A percentile compares a stretch with the other conserved stretches of the same genome.
These are phyloP conservation scores for human (Homo sapiens) DNA, from an alignment of 2,113 vertebrate species.

Conservation along the genomic window GRCh38 chr5:89954501-89955000, in stretches of 20 bases:
- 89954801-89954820: conserved; percentile 47
- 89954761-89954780: conserved; percentile 39
- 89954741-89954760: conserved; percentile 24
- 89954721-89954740: conserved; percentile 52
- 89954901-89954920: conserved; percentile 60
- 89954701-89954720: neutral
- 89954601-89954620: conserved; percentile 51
- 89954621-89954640: conserved; percentile 58
- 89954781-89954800: conserved; percentile 43
- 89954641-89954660: conserved; percentile 47
- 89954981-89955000: conserved; percentile 74
- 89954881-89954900: conserved; percentile 58
- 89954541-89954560: neutral
- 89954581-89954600: conserved; percentile 2
- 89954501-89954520: neutral
- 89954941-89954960: conserved; percentile 74
- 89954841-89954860: conserved; percentile 63
- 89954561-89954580: neutral
- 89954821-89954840: conserved; percentile 56
- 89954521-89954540: conserved; percentile 5
- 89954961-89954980: conserved; percentile 73
- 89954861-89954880: conserved; percentile 52
- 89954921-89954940: conserved; percentile 66
- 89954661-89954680: conserved; percentile 44
- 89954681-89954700: conserved; percentile 6